Base-by-base conservation (phyloP, 2,113 vertebrate genomes). In the Tachysurus fulvidraco region DNA sequence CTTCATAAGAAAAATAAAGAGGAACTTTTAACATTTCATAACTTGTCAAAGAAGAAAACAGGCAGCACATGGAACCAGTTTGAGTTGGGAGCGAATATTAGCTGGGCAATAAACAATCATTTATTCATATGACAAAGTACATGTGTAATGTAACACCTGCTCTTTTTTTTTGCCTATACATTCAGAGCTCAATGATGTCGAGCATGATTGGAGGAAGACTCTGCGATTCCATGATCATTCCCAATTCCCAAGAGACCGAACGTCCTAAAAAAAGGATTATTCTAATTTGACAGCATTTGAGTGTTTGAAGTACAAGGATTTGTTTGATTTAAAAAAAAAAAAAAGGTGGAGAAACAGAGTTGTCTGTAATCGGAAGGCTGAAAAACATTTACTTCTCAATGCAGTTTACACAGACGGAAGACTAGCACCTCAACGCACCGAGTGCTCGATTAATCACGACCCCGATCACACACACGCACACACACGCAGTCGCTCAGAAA, bases 341-440 rank as follows among this genome's bases (percentile, higher is more conserved):
- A 11, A 7, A 4, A 21, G 1, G 17, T 59, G 17, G 11, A 41
- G 77, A 57, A 30, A 36, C n/a, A 0, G 76, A 83, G 74, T 64
- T 69, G 69, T 76, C 78, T 55, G 65, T 69, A 21, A 65, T 5
- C 23, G 25, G 28, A 57, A 28, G 78, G 19, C 10, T 74, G 81
- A 16, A 84, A 78, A 55, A 91, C 86, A 89, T 90, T 89, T 71
- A 89, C 81, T 60, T 65, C 62, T 82, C 59, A 88, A 79, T 55
- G 84, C 81, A 46, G 62, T 23, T 50, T n/a, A 59, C 57, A 73
- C 46, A 16, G 36, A 55, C 85, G 78, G 83, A 86, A 86, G 82
- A 80, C 73, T 30, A 83, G 67, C 16, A 64, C 84, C 59, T 62
- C 46, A 81, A 64, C 65, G 9, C 44, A 52, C 25, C 16, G 19